These are phyloP conservation scores for Ischnura elegans DNA, from an alignment of 2,888 invertebrate species.

Conservation along the genomic window DNA sequence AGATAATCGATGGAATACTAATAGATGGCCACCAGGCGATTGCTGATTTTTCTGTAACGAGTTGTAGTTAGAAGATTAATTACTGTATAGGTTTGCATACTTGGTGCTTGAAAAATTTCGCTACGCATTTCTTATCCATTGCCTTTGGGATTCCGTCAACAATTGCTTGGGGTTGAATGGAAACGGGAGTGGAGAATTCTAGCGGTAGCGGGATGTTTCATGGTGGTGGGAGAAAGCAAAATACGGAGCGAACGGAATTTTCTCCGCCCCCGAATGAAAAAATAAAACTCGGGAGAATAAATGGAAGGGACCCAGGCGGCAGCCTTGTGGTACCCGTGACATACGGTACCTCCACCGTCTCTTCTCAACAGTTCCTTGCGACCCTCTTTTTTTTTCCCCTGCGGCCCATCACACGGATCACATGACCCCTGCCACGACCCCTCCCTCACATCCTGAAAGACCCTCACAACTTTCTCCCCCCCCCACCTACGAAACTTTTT, in stretches of 20 bases:
- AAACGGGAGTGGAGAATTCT: not conserved
- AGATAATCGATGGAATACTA: no score
- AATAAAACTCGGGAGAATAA: slow-evolving; percentile 53
- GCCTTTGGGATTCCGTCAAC: no score
- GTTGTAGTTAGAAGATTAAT: no score
- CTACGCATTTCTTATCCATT: no score
- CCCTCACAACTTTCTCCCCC: slow-evolving; percentile 40
- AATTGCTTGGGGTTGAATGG: not conserved
- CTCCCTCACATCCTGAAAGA: slow-evolving; percentile 46
- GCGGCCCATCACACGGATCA: not conserved
- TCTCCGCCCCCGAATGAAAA: slow-evolving; percentile 25
- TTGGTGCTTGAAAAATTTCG: no score
- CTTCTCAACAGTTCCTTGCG: slow-evolving; percentile 35
- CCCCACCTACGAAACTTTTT: not conserved
- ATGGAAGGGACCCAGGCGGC: slow-evolving; percentile 47
- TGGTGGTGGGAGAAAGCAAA: not conserved
- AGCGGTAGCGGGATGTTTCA: not conserved
- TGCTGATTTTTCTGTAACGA: no score
- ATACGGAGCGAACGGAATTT: not conserved
- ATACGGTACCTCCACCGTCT: slow-evolving; percentile 53
- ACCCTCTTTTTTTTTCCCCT: not conserved
- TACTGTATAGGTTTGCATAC: no score
- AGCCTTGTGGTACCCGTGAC: slow-evolving; percentile 55
- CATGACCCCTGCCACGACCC: not conserved
- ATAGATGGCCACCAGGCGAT: no score